These are phyloP conservation scores for Pollenia labialis DNA, from an alignment of 2,888 invertebrate species.

Conservation along the genomic window DNA sequence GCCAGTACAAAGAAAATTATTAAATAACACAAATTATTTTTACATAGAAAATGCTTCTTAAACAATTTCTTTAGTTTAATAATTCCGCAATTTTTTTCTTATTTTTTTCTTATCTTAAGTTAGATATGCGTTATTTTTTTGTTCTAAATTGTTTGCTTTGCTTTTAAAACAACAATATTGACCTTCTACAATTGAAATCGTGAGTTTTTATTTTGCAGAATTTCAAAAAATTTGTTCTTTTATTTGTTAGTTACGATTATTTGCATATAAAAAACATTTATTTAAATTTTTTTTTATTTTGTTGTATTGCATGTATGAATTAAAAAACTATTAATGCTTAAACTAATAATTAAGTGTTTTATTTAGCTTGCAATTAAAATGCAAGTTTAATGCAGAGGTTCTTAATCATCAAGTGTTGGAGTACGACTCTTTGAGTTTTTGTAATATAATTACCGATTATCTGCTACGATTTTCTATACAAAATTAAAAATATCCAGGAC, in stretches of 20 bases:
- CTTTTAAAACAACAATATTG: conserved; percentile 4
- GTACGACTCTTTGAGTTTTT: too few relatives aligned
- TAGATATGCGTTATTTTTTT: conserved; percentile 3
- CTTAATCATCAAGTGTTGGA: background rate
- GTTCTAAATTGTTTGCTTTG: conserved; percentile 5
- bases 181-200: conserved; percentile 16
- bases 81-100: conserved; percentile 17
- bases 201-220: conserved; percentile 21
- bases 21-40: background rate
- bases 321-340: background rate
- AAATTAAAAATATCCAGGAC: too few relatives aligned
- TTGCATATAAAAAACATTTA: background rate
- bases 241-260: background rate
- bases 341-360: background rate
- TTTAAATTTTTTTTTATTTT: background rate
- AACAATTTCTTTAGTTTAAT: conserved; percentile 40
- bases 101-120: background rate
- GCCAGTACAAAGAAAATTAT: conserved; percentile 1
- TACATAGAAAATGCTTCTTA: conserved; percentile 32
- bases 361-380: background rate
- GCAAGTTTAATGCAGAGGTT: background rate
- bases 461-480: too few relatives aligned
- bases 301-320: background rate
- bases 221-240: conserved; percentile 5
- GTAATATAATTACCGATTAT: too few relatives aligned